phyloP scores from a whole-genome alignment of 2,797 vertebrate species.

The Halcyon chelicuti region DNA sequence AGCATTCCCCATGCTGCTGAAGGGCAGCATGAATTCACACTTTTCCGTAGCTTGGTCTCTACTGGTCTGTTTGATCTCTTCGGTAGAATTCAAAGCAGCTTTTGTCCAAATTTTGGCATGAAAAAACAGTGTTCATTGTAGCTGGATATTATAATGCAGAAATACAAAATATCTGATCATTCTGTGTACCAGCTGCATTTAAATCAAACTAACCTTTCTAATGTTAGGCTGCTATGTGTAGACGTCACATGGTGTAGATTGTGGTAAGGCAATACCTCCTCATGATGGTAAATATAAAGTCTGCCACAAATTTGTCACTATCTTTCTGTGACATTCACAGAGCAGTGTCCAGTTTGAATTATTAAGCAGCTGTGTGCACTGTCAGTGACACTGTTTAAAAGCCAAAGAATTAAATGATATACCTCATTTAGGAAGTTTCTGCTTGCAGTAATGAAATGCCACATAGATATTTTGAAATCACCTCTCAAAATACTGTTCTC shows the following conservation, averaged over 20 bases:
- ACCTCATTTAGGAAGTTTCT: not conserved
- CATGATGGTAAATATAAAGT: not conserved
- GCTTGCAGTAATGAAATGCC: not conserved
- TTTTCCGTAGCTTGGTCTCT: not conserved
- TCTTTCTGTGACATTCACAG: slow-evolving; percentile 19
- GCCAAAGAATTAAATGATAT: not conserved
- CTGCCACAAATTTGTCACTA: not conserved
- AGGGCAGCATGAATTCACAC: accelerated
- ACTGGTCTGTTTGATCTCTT: not conserved
- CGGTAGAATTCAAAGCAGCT: not conserved
- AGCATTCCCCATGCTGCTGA: not conserved
- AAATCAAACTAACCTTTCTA: slow-evolving; percentile 52
- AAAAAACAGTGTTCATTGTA: slow-evolving; percentile 2
- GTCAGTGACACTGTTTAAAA: not conserved
- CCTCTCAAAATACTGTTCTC: not conserved
- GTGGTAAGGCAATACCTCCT: slow-evolving; percentile 6
- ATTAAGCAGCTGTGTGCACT: not conserved
- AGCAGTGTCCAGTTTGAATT: slow-evolving; percentile 1
- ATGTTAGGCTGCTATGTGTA: slow-evolving; percentile 26
- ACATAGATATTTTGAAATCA: not conserved
- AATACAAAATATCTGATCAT: slow-evolving; percentile 44
- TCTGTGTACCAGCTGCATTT: slow-evolving; percentile 46
- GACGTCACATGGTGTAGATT: not conserved
- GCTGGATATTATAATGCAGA: slow-evolving; percentile 44
- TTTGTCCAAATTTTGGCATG: not conserved